Conservation (phyloP, 1,140 invertebrate species). For the Branchinecta lynchi region DNA sequence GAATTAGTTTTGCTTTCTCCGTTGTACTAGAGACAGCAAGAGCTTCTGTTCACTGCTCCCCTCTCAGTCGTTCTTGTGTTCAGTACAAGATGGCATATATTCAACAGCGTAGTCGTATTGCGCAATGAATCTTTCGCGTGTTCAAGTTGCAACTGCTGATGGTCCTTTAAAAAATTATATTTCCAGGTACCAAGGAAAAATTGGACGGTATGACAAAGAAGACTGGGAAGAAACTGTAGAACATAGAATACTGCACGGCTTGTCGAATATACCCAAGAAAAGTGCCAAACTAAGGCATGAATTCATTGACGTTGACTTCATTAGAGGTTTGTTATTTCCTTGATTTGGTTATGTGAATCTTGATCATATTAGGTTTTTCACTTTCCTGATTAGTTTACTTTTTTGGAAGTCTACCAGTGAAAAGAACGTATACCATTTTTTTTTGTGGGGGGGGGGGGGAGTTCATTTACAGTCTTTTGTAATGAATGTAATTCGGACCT, state of each 20-base stretch:
- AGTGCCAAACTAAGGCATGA: slow-evolving; percentile 75
- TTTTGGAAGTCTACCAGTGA: too few species aligned
- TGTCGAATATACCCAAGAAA: slow-evolving; percentile 68
- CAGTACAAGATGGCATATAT: too few species aligned
- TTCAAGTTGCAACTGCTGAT: background rate
- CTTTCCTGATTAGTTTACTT: too few species aligned
- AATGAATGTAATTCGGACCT: too few species aligned
- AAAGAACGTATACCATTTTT: too few species aligned
- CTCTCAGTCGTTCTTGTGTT: background rate
- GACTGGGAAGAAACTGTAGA: slow-evolving; percentile 91
- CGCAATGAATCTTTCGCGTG: background rate
- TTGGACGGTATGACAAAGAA: slow-evolving; percentile 88
- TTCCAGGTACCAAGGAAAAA: slow-evolving; percentile 76
- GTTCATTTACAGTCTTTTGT: too few species aligned
- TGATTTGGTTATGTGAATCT: too few species aligned
- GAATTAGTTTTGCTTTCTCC: too few species aligned
- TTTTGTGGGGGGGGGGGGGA: too few species aligned
- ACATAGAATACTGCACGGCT: slow-evolving; percentile 64
- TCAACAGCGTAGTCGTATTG: too few species aligned
- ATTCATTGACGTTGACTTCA: slow-evolving; percentile 86
- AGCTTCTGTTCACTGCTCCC: background rate
- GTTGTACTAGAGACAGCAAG: too few species aligned
- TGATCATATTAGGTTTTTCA: too few species aligned
- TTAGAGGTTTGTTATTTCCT: slow-evolving; percentile 44
- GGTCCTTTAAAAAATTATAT: background rate